Base-by-base conservation (phyloP, 1,140 invertebrate species). In the Hirudo medicinalis region DNA sequence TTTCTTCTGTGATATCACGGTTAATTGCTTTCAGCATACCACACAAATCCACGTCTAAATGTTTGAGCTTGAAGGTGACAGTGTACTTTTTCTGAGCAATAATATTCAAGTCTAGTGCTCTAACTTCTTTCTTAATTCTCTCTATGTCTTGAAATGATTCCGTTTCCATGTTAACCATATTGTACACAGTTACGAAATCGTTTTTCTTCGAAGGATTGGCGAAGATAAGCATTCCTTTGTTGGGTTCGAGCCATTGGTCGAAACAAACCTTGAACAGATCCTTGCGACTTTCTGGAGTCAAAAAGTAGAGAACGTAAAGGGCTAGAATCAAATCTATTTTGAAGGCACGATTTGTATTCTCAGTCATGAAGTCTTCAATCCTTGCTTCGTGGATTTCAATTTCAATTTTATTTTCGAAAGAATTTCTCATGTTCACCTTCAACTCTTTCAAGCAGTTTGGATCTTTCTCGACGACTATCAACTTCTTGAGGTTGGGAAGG, bases 381-480 rank as follows among this genome's bases (percentile, higher is more conserved):
- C 19, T 63, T 25, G 22, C 3, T 32, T 63, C 29, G 22, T 25
- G 22, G 57, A 19, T 19, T 9, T 25, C 29, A 20, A 63, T 32
- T 22, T 63, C 57, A 32, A 63, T 15, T 63, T 63, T 63, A 25
- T 63, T 15, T 2, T 11, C 29, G 19, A 63, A 63, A 11, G 22
- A 2, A 63, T 63, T 63, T 22, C 17, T 20, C 57, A 63, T 25
- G 29, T 63, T 63, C 9, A 63, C 29, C 29, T 63, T 63, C 22
- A 63, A 32, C 29, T 63, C 57, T 15, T 2, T 63, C 57, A 63
- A 19, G 29, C 57, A 63, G 57, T 63, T 32, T 32, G 22, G 22
- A 63, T 63, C 57, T 63, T n/a, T 63, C 57, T 63, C 57, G 8
- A 63, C 57, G 19, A 63, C 57, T 22, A 63, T 63, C 11, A 63